Base-by-base conservation (phyloP, 2,113 vertebrate genomes). In the Athene noctua region DNA sequence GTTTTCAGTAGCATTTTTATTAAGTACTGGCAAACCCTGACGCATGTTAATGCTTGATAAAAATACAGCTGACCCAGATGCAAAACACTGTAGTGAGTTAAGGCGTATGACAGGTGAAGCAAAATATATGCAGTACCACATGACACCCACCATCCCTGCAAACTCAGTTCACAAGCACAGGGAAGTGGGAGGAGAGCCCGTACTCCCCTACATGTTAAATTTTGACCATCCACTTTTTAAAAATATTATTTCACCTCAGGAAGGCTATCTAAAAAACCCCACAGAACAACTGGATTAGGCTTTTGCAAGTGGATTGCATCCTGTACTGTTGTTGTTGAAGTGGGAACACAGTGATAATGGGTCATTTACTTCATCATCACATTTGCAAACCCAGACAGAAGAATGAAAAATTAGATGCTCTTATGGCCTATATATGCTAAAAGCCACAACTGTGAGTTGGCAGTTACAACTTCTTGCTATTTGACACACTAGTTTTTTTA, bases 1-100 rank as follows among this genome's bases (percentile, higher is more conserved):
- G 75, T 62, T 94, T 94, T 65, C 93, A 57, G 90, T 58, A 92
- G 94, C 92, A 46, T 93, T 96, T 93, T 91, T 86, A 87, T 95
- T 89, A 95, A 81, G 80, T 74, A 52, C 94, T 91, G 58, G 74
- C 72, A 90, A 89, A 52, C 49, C 19, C 27, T 87, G 59, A 36
- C 36, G 78, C 83, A 86, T 96, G 65, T 46, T 96, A 95, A 95
- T 95, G 34, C 73, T 71, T 61, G 88, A 71, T 38, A 86, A 79
- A 94, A 91, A 79, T 58, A 75, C 20, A 2, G 63, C 66, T 80
- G 68, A 77, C 62, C 70, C 66, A 96, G 62, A 92, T 89, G 91
- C n/a, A 89, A 86, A 94, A 79, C 51, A 34, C 20, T 51, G 34
- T 73, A 36, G 61, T 66, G 67, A 82, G 49, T 58, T 88, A 73